Evolutionary conservation across 2,113 vertebrate genomes (phyloP).

Genomic region (Ariopsis seemanni): DNA sequence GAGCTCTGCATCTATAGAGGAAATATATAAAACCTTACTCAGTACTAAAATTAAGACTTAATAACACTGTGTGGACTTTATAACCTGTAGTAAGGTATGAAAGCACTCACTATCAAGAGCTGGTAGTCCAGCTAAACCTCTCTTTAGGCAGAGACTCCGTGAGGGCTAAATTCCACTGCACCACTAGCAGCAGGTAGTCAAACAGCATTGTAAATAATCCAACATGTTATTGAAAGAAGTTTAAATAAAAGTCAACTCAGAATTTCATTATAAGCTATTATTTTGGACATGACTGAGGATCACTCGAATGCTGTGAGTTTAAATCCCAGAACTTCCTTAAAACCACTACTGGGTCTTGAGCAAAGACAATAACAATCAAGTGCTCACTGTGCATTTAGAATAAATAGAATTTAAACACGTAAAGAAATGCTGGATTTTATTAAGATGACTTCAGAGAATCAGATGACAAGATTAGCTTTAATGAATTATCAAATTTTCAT

Average conservation of each 20-base stretch:
- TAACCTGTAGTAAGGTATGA: neutral
- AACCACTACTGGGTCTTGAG: neutral
- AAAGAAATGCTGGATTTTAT: neutral
- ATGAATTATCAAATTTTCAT: neutral
- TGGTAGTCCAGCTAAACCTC: neutral
- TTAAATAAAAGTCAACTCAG: neutral
- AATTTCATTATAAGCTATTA: neutral
- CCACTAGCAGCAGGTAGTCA: neutral
- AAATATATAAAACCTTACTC: neutral
- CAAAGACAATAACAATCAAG: neutral
- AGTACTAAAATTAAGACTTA: neutral
- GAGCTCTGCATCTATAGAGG: slow-evolving; percentile 78
- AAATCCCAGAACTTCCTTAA: neutral
- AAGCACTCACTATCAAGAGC: neutral
- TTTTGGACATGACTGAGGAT: neutral
- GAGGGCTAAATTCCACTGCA: too few relatives aligned
- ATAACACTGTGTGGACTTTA: neutral
- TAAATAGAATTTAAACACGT: neutral
- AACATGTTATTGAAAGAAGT: neutral
- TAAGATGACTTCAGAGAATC: neutral
- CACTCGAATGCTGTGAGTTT: neutral
- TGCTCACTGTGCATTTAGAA: neutral
- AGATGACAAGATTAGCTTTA: neutral
- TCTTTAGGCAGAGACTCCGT: neutral
- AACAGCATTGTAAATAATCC: neutral